Conservation (phyloP, 2,113 vertebrate genomes). For the Proteles cristata region DNA sequence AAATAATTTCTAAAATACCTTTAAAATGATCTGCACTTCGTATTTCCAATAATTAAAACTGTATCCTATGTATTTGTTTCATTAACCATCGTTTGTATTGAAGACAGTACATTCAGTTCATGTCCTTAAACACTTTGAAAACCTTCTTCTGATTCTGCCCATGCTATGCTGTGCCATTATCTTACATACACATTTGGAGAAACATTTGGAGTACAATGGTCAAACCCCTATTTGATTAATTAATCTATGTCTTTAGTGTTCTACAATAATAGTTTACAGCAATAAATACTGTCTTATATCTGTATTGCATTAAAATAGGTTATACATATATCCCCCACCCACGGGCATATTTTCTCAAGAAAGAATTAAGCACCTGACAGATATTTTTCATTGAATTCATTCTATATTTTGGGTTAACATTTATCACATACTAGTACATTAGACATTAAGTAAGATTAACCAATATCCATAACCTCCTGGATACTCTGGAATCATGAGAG, state of each 20-base stretch:
- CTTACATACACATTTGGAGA: background rate
- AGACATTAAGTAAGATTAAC: background rate
- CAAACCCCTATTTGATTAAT: background rate
- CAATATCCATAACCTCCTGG: background rate
- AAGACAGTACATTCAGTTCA: background rate
- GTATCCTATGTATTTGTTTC: background rate
- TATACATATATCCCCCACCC: background rate
- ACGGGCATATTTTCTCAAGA: background rate
- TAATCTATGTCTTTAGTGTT: background rate
- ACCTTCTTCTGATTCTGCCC: background rate
- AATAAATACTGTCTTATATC: background rate
- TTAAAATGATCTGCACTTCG: background rate
- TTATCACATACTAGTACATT: background rate
- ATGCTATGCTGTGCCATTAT: background rate
- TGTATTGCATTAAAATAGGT: background rate
- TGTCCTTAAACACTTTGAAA: background rate
- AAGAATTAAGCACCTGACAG: background rate
- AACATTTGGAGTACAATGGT: background rate
- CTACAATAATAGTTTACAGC: background rate
- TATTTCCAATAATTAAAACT: slow-evolving; percentile 19
- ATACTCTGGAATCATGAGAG: background rate
- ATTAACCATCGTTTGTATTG: background rate
- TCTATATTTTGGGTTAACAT: background rate
- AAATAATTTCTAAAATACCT: slow-evolving; percentile 27
- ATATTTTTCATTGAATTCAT: background rate